Percentiles rank a stretch among this genome's conserved stretches.
These are phyloP conservation scores for Propithecus coquereli DNA, from an alignment of 2,113 vertebrate species.

Conservation along the genomic window DNA sequence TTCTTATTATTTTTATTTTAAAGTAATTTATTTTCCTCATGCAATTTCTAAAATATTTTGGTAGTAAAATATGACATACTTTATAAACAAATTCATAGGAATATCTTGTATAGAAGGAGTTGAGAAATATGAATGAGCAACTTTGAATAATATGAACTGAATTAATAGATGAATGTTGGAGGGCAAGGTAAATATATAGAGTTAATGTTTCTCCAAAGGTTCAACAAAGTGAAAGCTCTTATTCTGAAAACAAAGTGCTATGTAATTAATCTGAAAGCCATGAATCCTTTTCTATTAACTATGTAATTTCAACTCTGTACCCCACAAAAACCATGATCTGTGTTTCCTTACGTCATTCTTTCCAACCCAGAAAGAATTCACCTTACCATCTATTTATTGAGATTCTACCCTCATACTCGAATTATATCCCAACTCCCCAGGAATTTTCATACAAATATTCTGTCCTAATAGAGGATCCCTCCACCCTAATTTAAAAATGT, in stretches of 20 bases:
- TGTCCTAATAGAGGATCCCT: neutral
- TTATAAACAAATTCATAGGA: neutral
- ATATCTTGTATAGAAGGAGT: neutral
- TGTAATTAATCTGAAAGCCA: neutral
- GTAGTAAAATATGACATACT: neutral
- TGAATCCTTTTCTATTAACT: neutral
- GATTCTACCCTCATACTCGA: neutral
- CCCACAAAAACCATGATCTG: neutral
- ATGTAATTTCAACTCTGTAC: neutral
- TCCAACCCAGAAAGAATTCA: neutral
- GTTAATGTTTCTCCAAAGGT: neutral
- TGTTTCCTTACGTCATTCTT: neutral
- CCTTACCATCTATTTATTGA: neutral
- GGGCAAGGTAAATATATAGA: neutral
- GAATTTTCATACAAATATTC: neutral
- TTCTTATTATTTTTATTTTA: constrained; percentile 8
- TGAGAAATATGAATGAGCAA: neutral
- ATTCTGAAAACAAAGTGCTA: neutral
- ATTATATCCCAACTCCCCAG: neutral
- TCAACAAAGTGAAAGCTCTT: neutral
- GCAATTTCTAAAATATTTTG: neutral
- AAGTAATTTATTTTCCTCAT: neutral
- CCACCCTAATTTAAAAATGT: neutral
- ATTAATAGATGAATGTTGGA: neutral
- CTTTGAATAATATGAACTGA: neutral